Percentiles rank a stretch among this genome's conserved stretches.
These are phyloP conservation scores for Gonioctena quinquepunctata DNA, from an alignment of 1,140 invertebrate genomes.

Conservation along the genomic window DNA sequence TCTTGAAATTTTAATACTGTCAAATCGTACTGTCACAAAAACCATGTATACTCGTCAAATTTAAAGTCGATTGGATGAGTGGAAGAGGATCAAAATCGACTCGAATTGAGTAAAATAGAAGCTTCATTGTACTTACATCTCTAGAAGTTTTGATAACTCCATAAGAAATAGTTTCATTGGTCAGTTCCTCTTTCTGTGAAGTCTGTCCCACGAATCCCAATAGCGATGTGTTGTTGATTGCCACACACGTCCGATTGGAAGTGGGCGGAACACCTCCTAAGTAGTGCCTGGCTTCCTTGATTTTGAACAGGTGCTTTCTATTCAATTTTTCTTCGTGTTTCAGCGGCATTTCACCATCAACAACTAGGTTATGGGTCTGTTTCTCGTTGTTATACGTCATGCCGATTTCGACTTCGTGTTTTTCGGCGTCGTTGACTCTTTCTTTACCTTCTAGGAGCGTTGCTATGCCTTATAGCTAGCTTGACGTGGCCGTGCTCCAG, in stretches of 20 bases:
- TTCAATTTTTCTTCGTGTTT: neutral
- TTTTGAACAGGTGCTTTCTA: constrained; percentile 24
- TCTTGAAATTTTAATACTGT: too few species aligned
- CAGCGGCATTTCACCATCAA: neutral
- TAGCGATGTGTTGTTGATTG: constrained; percentile 34
- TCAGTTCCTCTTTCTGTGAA: constrained; percentile 5
- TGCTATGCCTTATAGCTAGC: constrained; percentile 71
- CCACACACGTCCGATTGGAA: constrained; percentile 22
- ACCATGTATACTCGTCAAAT: too few species aligned
- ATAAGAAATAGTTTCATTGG: constrained; percentile 23
- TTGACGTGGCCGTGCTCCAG: constrained; percentile 76
- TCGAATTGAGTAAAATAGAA: too few species aligned
- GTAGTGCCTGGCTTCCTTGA: constrained; percentile 33
- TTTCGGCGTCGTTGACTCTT: constrained; percentile 81
- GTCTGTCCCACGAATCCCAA: constrained; percentile 37
- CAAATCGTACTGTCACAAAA: too few species aligned
- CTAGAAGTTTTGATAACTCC: constrained; percentile 18
- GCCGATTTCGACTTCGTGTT: constrained; percentile 73
- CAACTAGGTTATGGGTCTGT: constrained; percentile 23
- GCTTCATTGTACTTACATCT: neutral
- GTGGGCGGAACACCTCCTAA: constrained; percentile 42
- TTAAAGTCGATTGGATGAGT: too few species aligned
- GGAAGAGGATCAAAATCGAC: too few species aligned
- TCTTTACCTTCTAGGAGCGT: constrained; percentile 68
- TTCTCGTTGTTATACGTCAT: constrained; percentile 3